phyloP scores from a whole-genome alignment of 2,797 vertebrate species.

The Meriones psammophilus region DNA sequence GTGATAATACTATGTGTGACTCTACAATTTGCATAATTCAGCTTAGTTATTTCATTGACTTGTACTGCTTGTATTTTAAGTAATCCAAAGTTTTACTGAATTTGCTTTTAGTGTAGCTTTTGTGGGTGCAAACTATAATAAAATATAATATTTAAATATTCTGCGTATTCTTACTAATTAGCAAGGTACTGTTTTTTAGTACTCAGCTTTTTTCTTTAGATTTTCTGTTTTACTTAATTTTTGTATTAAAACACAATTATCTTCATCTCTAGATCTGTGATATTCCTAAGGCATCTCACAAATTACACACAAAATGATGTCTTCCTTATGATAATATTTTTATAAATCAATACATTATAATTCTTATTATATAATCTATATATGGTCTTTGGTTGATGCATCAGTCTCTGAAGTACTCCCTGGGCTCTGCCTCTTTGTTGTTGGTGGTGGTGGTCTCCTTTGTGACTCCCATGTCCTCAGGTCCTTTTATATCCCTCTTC shows the following conservation, averaged over 20 bases:
- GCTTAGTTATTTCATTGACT: not conserved
- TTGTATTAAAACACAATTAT: not conserved
- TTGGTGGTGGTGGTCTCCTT: no score
- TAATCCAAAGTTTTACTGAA: not conserved
- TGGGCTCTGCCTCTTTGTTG: no score
- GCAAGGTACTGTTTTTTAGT: not conserved
- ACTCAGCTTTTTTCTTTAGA: not conserved
- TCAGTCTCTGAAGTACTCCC: no score
- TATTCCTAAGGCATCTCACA: not conserved
- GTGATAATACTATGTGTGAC: not conserved
- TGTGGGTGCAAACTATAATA: not conserved
- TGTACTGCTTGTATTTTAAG: not conserved
- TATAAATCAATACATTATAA: not conserved
- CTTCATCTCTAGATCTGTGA: not conserved
- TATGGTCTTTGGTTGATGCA: no score
- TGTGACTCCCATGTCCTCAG: no score
- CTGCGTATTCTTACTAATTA: not conserved
- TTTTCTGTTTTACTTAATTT: not conserved
- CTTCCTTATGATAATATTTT: not conserved
- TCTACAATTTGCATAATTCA: constrained; percentile 7
- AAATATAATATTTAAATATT: constrained; percentile 3
- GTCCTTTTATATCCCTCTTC: no score
- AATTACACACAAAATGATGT: not conserved
- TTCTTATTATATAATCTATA: not conserved
- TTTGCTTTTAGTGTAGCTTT: not conserved